Base-by-base conservation (phyloP, 2,797 vertebrate species). In the Myripristis jacobus region DNA sequence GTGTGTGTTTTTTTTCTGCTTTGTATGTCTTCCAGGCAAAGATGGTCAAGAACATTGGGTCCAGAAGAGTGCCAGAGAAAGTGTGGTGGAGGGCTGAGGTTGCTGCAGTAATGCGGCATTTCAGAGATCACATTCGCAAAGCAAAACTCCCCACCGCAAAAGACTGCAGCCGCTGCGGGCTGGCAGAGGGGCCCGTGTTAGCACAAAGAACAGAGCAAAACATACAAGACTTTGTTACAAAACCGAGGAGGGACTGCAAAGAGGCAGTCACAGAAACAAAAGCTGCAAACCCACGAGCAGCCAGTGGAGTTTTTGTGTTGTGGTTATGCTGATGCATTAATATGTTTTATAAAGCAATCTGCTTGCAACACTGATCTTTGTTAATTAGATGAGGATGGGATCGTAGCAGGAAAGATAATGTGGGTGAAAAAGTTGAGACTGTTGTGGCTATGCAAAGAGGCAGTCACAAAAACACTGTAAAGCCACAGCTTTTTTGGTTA, bases 1-100 rank as follows among this genome's bases (percentile, higher is more conserved):
- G 15, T n/a, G n/a, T n/a, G n/a, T n/a, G n/a, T n/a, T n/a, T 41
- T 3, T 25, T 44, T 27, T 64, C 22, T 67, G n/a, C 10, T 56
- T 12, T 57, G 6, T 21, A 48, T 24, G 15, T 62, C 2, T 46
- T 70, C 16, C 41, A 70, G 57, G 46, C 22, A 10, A 67, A 50
- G 63, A 53, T 57, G 31, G 13, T 47, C 1, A 53, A 66, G 38
- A 53, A 36, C 18, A 53, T 18, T n/a, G 41, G 36, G 11, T 58
- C 73, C 52, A 56, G 51, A 56, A 69, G 53, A 58, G 19, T 24
- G n/a, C 13, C 12, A 36, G 55, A 69, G 58, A 69, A 52, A 58
- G 25, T 4, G 1, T 55, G 50, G 51, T 63, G 31, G 2, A 69
- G 63, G 16, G 43, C 24, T 48, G 52, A 75, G 65, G 43, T 62